phyloP scores from a whole-genome alignment of 2,888 invertebrate genomes.

The Drosophila conformis region DNA sequence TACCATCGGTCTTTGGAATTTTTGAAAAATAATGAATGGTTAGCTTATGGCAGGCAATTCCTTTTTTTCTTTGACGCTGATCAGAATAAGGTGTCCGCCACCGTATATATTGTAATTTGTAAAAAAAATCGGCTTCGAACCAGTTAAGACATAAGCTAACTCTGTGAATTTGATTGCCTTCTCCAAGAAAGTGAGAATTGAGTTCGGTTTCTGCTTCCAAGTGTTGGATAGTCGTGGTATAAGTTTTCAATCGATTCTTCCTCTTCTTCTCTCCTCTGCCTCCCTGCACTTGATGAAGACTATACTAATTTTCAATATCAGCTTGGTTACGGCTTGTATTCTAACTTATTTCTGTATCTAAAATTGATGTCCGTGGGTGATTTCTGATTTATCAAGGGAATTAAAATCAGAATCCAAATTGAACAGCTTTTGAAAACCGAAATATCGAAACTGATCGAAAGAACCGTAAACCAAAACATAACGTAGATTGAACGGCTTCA shows the following conservation, averaged over 20 bases:
- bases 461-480: not conserved
- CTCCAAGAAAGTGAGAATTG: not conserved
- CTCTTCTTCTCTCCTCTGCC: not conserved
- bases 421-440: not conserved
- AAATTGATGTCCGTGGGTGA: rapidly evolving
- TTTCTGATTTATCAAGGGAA: not conserved
- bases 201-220: not conserved
- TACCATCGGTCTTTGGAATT: no score
- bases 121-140: no score
- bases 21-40: no score
- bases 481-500: no score
- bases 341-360: not conserved
- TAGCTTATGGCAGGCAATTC: no score
- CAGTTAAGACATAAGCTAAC: not conserved
- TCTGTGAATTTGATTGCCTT: not conserved
- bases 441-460: no score
- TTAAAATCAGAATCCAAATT: not conserved
- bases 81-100: no score
- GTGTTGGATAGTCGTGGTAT: not conserved
- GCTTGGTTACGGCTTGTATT: not conserved
- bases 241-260: not conserved
- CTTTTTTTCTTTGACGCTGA: no score
- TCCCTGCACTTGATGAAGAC: not conserved
- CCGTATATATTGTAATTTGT: not conserved
- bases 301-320: not conserved